phyloP scores from a whole-genome alignment of 2,113 vertebrate genomes.

The Mellivora capensis region DNA sequence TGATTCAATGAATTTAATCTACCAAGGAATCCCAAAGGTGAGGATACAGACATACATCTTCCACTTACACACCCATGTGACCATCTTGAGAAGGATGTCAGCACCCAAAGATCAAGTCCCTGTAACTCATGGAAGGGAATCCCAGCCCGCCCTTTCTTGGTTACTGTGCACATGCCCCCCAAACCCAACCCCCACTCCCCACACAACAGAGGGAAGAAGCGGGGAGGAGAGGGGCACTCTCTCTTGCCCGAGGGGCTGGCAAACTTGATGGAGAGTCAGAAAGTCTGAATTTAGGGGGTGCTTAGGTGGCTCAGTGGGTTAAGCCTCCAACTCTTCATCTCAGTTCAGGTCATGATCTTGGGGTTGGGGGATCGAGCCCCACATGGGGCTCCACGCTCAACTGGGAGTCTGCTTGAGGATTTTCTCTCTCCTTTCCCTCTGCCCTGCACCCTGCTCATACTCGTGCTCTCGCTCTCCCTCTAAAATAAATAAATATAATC shows the following conservation, averaged over 20 bases:
- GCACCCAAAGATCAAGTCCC: neutral
- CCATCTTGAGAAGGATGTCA: neutral
- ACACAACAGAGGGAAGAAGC: neutral
- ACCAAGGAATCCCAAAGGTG: neutral
- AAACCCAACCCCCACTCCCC: fast-evolving
- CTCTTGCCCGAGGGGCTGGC: neutral
- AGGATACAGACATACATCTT: neutral
- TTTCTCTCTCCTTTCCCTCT: neutral
- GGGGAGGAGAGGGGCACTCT: neutral
- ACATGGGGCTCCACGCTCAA: neutral
- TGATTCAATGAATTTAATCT: neutral
- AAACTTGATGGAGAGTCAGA: neutral
- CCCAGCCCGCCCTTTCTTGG: neutral
- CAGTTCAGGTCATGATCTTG: neutral
- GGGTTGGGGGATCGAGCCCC: neutral
- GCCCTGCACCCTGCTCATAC: too few species aligned
- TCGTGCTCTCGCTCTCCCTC: neutral
- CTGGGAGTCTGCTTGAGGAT: neutral
- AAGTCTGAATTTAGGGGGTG: neutral
- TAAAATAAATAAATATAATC: neutral
- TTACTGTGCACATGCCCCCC: neutral
- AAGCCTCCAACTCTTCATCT: neutral
- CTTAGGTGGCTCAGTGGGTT: neutral
- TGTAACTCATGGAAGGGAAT: neutral
- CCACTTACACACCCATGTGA: neutral